Evolutionary conservation across 35 echinoderm and acorn worm genomes (phyloP).

Genomic region (Eucidaris tribuloides): DNA sequence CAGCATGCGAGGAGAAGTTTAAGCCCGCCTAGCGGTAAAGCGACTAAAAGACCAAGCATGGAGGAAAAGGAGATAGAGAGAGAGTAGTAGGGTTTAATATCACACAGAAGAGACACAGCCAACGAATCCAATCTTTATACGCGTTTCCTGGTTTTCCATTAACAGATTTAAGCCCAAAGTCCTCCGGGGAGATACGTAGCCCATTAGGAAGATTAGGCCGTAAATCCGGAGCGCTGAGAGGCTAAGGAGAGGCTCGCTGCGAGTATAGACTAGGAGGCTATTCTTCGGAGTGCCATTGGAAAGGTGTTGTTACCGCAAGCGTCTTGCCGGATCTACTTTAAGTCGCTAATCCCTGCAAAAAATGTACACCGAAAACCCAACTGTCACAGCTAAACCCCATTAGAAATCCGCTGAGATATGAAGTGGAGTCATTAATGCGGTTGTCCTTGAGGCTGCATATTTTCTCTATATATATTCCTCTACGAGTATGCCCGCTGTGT

Average conservation of each 20-base stretch:
- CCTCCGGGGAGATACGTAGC: constrained; percentile 37
- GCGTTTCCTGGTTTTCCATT: constrained; percentile 39
- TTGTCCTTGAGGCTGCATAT: too few species aligned
- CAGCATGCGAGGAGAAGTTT: not conserved
- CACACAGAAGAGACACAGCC: not conserved
- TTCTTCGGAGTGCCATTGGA: too few species aligned
- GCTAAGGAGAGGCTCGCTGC: too few species aligned
- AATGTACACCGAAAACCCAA: too few species aligned
- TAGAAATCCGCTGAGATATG: too few species aligned
- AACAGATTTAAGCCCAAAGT: constrained; percentile 54
- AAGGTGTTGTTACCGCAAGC: too few species aligned
- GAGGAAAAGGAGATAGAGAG: not conserved
- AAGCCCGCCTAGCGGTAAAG: not conserved
- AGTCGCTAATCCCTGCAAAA: too few species aligned
- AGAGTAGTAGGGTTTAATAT: constrained; percentile 2
- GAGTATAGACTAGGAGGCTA: too few species aligned
- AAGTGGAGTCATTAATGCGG: not conserved
- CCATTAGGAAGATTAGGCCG: constrained; percentile 58
- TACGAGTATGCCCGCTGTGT: too few species aligned
- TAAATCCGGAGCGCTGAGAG: constrained; percentile 32
- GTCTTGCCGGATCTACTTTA: too few species aligned
- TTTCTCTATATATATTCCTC: too few species aligned
- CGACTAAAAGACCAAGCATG: not conserved
- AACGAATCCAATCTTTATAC: constrained; percentile 13
- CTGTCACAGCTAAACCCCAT: not conserved